These are phyloP conservation scores for Macropodus opercularis DNA, from an alignment of 2,797 vertebrate genomes.

Conservation along the genomic window DNA sequence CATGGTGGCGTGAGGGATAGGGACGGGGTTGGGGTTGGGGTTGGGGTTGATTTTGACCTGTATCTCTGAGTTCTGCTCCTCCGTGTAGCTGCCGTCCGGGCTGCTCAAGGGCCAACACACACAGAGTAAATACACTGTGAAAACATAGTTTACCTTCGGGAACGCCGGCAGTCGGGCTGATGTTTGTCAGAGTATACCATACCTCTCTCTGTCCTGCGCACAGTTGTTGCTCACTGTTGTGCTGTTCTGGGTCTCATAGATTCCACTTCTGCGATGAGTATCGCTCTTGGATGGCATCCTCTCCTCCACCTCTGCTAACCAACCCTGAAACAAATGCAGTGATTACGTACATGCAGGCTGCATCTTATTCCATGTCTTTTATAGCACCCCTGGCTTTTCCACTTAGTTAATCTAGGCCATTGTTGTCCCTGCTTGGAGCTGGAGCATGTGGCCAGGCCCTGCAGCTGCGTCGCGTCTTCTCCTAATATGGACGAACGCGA, in stretches of 20 bases:
- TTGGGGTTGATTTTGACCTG: conserved; percentile 86
- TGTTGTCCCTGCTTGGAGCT: conserved; percentile 7
- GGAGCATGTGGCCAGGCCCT: conserved; percentile 6
- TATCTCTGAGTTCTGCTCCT: conserved; percentile 95
- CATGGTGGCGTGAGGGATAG: conserved; percentile 42
- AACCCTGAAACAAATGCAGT: conserved; percentile 82
- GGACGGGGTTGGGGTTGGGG: conserved; percentile 12
- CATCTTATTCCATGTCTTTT: neutral
- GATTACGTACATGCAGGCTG: neutral
- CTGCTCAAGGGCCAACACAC: conserved; percentile 95
- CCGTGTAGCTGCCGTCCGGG: conserved; percentile 99
- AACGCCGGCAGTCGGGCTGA: no score
- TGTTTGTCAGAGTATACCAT: conserved; percentile 76
- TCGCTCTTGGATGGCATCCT: conserved; percentile 86
- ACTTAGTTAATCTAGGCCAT: conserved; percentile 10
- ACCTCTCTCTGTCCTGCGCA: conserved; percentile 98
- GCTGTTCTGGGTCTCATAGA: conserved; percentile 88
- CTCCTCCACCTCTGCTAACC: conserved; percentile 96
- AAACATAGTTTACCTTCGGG: conserved; percentile 51
- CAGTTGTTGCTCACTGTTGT: conserved; percentile 87
- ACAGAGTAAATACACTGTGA: conserved; percentile 86
- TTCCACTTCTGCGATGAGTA: conserved; percentile 83
- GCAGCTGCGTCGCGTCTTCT: conserved; percentile 60
- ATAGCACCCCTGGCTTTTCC: conserved; percentile 3
- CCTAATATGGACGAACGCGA: conserved; percentile 67